Base-by-base conservation (phyloP, 2,113 vertebrate genomes). In the Herpailurus yagouaroundi region DNA sequence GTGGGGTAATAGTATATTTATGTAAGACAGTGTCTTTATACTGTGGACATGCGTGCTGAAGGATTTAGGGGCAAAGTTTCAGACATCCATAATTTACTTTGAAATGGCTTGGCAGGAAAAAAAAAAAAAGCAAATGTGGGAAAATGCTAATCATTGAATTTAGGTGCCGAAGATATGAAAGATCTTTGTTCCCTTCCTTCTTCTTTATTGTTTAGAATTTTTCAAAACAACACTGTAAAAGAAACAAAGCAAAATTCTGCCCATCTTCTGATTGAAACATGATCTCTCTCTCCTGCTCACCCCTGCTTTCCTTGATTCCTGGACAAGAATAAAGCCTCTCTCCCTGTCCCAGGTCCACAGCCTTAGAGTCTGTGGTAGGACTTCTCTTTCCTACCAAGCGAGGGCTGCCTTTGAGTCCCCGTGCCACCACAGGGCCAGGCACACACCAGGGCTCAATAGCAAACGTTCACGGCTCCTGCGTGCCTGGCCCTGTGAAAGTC, bases 401-500 rank as follows among this genome's bases (percentile, higher is more conserved):
- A 57, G 55, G 66, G 50, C 41, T 81, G 29, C 36, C 55, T 50
- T 38, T 36, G 52, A 9, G 38, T 41, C 21, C 25, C 21, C 0
- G 21, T 38, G 64, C 52, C 50, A n/a, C 41, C 38, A n/a, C 19
- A 19, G 60, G 4, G 48, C 48, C 71, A 36, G 31, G 25, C 66
- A 76, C 18, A 29, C 10, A 5, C 18, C 13, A 33, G 23, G 21
- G 50, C 5, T 76, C 38, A 48, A 15, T 7, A 12, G 36, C 29
- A 81, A 63, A 74, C 1, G n/a, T 19, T 0, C 13, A 2, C 4
- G 23, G 16, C 64, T 50, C 21, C 14, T 69, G 5, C 0, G 0
- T 50, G 71, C 66, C 29, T 4, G 52, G 13, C 23, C 41, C 48
- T 13, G 3, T 13, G n/a, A 55, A 55, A n/a, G 76, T 18, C 7